Evolutionary conservation across 1,140 invertebrate species (phyloP).

Genomic region (Pissodes strobi): DNA sequence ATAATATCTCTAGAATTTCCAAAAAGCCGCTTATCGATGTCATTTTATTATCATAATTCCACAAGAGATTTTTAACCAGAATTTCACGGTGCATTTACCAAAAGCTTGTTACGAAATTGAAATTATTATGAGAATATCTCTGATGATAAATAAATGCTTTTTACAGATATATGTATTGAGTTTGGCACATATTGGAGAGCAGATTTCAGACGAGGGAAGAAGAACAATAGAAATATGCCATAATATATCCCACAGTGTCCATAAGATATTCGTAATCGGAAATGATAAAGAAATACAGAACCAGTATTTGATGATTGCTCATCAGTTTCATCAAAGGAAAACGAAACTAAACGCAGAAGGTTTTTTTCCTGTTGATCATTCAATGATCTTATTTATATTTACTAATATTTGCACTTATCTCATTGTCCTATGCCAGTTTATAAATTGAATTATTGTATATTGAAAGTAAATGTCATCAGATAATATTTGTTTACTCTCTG

Average conservation of each 20-base stretch:
- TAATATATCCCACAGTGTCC: not conserved
- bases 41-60: too few relatives aligned
- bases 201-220: not conserved
- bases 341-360: slow-evolving; percentile 12
- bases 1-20: too few relatives aligned
- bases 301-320: not conserved
- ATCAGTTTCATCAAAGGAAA: slow-evolving; percentile 13
- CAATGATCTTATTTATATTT: slow-evolving; percentile 13
- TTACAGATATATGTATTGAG: slow-evolving; percentile 7
- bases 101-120: too few relatives aligned
- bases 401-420: slow-evolving; percentile 14
- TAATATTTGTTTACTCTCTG: too few relatives aligned
- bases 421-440: slow-evolving; percentile 5
- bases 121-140: too few relatives aligned
- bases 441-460: too few relatives aligned
- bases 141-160: too few relatives aligned
- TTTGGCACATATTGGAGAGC: slow-evolving; percentile 9
- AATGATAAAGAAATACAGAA: not conserved
- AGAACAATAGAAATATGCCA: slow-evolving; percentile 16
- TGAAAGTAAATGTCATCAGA: too few relatives aligned
- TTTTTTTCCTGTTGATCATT: slow-evolving; percentile 20
- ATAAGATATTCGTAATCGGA: not conserved
- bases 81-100: too few relatives aligned
- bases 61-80: too few relatives aligned
- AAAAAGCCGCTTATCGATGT: too few relatives aligned